These are phyloP conservation scores for Bungarus multicinctus DNA, from an alignment of 2,113 vertebrate genomes.

Conservation along the genomic window DNA sequence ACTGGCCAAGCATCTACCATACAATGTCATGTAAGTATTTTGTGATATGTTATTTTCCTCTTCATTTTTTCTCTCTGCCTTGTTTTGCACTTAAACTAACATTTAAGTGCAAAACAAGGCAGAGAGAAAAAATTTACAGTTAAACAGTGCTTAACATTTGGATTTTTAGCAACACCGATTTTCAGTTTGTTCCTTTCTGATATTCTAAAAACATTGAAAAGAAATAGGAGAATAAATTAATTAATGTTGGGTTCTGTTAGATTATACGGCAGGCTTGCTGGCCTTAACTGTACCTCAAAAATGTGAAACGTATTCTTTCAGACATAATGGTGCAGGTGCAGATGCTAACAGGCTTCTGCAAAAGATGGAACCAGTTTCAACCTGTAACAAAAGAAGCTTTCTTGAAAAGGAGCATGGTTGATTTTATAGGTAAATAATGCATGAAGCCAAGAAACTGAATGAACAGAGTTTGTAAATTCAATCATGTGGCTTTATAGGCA, in stretches of 20 bases:
- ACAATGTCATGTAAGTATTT: constrained; percentile 87
- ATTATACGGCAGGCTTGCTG: not conserved
- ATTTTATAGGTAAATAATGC: not conserved
- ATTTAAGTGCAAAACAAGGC: no score
- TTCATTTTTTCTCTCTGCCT: not conserved
- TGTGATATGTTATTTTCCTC: not conserved
- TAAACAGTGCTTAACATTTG: not conserved
- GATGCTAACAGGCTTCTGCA: not conserved
- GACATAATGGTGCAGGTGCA: not conserved
- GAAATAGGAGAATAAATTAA: not conserved
- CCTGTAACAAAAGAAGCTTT: not conserved
- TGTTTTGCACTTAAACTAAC: not conserved
- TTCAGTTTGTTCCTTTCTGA: not conserved
- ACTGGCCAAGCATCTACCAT: constrained; percentile 96
- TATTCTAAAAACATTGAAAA: not conserved
- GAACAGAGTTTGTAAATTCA: not conserved
- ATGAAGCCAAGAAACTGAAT: not conserved
- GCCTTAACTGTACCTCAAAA: not conserved
- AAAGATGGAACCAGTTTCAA: not conserved
- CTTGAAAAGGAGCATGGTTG: not conserved
- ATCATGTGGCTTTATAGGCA: not conserved
- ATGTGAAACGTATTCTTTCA: not conserved
- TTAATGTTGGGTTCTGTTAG: not conserved
- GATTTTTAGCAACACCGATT: not conserved
- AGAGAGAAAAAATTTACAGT: not conserved